A percentile compares a stretch with the other conserved stretches of the same genome.
phyloP scores from a whole-genome alignment of 2,888 invertebrate genomes.

The Noctuana brunneofusca region DNA sequence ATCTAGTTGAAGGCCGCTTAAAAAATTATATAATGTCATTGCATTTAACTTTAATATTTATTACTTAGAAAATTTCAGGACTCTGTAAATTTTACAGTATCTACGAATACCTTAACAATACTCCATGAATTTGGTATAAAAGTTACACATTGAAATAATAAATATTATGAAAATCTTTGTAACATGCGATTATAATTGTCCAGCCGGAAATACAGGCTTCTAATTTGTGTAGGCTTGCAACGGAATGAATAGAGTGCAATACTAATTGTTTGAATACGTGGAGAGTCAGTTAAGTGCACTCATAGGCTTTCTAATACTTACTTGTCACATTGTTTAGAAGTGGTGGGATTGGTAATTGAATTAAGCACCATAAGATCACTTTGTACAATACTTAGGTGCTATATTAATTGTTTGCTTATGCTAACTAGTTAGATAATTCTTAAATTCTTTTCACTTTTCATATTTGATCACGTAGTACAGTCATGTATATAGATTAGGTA shows the following conservation, averaged over 20 bases:
- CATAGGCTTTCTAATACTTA: slow-evolving; percentile 51
- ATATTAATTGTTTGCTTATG: neutral
- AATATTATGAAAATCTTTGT: no score
- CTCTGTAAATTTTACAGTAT: no score
- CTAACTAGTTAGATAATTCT: neutral
- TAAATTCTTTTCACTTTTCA: neutral
- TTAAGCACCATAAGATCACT: slow-evolving; percentile 50
- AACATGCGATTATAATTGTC: slow-evolving; percentile 13
- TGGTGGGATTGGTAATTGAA: slow-evolving; percentile 58
- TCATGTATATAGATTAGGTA: no score
- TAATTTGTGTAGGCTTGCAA: slow-evolving; percentile 65
- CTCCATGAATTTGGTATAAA: no score
- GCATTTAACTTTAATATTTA: no score
- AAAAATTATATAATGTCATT: no score
- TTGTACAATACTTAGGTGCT: neutral
- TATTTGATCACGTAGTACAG: no score
- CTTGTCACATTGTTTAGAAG: slow-evolving; percentile 49
- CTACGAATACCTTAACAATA: no score
- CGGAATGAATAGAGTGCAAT: slow-evolving; percentile 68
- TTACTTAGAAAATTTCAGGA: no score
- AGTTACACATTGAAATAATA: no score
- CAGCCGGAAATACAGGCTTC: slow-evolving; percentile 36
- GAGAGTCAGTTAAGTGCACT: slow-evolving; percentile 35
- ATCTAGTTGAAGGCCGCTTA: no score
- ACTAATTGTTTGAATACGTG: slow-evolving; percentile 56